These are phyloP conservation scores for Cataglyphis livida DNA, from an alignment of 2,888 invertebrate genomes.

Conservation along the genomic window DNA sequence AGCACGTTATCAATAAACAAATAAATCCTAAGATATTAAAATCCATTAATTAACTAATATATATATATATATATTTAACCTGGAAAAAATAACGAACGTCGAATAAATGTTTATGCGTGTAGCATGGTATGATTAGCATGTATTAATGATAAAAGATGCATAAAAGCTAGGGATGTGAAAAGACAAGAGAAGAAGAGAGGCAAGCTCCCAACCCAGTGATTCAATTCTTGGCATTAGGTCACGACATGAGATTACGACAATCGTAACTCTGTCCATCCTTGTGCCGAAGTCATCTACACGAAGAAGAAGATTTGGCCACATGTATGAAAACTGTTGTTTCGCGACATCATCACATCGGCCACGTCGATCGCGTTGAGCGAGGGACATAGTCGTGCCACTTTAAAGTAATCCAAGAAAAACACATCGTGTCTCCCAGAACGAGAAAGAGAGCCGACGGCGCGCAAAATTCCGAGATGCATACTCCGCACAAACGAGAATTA, in stretches of 20 bases:
- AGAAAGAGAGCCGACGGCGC: constrained; percentile 6
- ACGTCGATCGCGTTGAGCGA: constrained; percentile 45
- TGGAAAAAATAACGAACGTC: not conserved
- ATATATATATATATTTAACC: not conserved
- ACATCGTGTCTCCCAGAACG: constrained; percentile 45
- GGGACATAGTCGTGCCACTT: not conserved
- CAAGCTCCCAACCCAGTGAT: constrained; percentile 70
- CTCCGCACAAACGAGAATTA: constrained; percentile 1
- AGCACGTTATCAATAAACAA: not conserved
- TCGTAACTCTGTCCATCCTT: constrained; percentile 70
- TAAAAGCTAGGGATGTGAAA: constrained; percentile 5
- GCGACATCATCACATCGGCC: constrained; percentile 3
- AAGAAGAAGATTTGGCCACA: constrained; percentile 39
- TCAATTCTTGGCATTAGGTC: constrained; percentile 79
- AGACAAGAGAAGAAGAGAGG: constrained; percentile 33
- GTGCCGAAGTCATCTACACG: constrained; percentile 63
- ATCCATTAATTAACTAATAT: not conserved
- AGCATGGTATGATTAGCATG: not conserved
- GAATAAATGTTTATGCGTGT: not conserved
- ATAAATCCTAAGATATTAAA: not conserved
- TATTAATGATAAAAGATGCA: constrained; percentile 30
- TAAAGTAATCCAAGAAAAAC: constrained; percentile 64
- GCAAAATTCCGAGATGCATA: constrained; percentile 12
- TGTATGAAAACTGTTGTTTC: constrained; percentile 36
- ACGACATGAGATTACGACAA: constrained; percentile 74